Conservation (phyloP, 2,888 invertebrate species). For the Syrista parreyssii region DNA sequence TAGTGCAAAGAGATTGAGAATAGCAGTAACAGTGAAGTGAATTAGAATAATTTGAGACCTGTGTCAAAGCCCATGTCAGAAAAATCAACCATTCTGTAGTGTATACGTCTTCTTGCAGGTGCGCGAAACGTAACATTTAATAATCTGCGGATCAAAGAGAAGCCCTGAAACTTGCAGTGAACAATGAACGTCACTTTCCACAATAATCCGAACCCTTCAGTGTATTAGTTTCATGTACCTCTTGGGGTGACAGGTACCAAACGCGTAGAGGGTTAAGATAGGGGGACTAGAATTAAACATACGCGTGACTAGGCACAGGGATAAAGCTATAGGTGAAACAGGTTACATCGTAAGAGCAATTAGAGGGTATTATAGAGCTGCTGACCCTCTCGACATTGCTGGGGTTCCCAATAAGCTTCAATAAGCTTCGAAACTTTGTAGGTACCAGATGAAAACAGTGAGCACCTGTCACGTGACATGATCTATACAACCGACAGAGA, state of each 20-base stretch:
- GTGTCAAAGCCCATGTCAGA: not conserved
- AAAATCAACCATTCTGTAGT: not conserved
- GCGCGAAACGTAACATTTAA: constrained; percentile 27
- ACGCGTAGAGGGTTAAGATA: constrained; percentile 33
- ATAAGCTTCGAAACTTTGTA: constrained; percentile 18
- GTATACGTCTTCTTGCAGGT: constrained; percentile 32
- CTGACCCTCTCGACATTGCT: constrained; percentile 4
- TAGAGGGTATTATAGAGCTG: constrained; percentile 46
- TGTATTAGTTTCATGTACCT: constrained; percentile 44
- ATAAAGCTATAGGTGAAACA: constrained; percentile 31
- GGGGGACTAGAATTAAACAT: constrained; percentile 45
- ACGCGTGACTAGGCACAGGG: constrained; percentile 48
- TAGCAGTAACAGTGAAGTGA: not conserved
- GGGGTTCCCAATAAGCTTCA: constrained; percentile 18
- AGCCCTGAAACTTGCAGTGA: constrained; percentile 34
- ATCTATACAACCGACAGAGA: not conserved
- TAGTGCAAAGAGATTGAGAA: not conserved
- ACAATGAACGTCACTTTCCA: constrained; percentile 37
- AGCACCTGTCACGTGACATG: constrained; percentile 13
- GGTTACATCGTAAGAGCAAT: constrained; percentile 46
- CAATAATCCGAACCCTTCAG: constrained; percentile 31
- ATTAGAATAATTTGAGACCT: not conserved
- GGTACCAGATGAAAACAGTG: constrained; percentile 13
- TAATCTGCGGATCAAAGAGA: constrained; percentile 47
- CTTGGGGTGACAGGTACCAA: constrained; percentile 58